Percentiles rank a stretch among this genome's conserved stretches.
Conservation (phyloP, 2,888 invertebrate genomes). For the Troglohyphantes excavatus region DNA sequence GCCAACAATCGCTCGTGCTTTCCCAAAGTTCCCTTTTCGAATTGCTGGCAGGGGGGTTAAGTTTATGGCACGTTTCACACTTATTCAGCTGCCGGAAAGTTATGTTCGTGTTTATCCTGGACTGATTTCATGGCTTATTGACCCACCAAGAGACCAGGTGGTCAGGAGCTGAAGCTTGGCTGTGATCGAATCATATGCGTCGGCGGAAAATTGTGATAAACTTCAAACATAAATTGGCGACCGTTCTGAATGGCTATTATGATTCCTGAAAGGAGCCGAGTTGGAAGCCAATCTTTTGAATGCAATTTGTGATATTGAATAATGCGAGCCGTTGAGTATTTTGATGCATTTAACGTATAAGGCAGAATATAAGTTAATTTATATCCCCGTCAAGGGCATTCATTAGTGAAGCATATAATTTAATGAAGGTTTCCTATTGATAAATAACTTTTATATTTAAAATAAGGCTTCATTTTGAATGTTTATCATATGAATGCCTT, state of each 20-base stretch:
- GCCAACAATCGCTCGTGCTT: constrained; percentile 53
- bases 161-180: not conserved
- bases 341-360: not conserved
- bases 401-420: not conserved
- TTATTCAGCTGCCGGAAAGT: not conserved
- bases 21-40: constrained; percentile 10
- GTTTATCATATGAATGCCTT: no score
- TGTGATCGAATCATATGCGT: not conserved
- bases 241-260: not conserved
- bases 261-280: not conserved
- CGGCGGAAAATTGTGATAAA: not conserved
- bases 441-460: not conserved
- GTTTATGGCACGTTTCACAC: constrained; percentile 48
- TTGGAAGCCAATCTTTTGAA: not conserved
- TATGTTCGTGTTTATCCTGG: not conserved
- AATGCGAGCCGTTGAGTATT: not conserved
- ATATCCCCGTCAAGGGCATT: not conserved
- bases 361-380: not conserved
- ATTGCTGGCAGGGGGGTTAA: not conserved
- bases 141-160: not conserved
- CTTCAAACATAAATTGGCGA: not conserved
- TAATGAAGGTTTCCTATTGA: not conserved
- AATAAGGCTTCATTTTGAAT: no score
- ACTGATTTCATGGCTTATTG: no score
- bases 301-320: not conserved